Evolutionary conservation across 2,797 vertebrate genomes (phyloP).

Genomic region (Chiloscyllium punctatum): DNA sequence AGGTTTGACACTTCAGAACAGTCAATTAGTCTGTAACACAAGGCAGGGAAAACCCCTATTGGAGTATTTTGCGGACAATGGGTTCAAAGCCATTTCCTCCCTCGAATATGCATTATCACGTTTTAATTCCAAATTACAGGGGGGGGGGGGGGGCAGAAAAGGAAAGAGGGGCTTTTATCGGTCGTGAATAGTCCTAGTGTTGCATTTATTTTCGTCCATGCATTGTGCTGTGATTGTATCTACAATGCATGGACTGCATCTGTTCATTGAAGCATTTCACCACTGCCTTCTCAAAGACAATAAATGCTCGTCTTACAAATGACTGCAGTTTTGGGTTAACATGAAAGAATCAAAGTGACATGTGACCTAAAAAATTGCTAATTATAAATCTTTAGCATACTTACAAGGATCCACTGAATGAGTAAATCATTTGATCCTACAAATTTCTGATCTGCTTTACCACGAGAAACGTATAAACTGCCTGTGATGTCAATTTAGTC

Average conservation of each 20-base stretch:
- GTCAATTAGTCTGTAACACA: neutral
- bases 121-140: neutral
- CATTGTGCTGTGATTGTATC: neutral
- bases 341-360: neutral
- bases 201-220: neutral
- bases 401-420: neutral
- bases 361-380: neutral
- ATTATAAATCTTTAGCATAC: neutral
- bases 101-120: neutral
- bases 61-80: neutral
- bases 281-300: neutral
- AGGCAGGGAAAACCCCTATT: neutral
- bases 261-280: neutral
- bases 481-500: neutral
- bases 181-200: too few relatives aligned
- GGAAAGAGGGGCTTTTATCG: neutral
- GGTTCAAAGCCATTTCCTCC: neutral
- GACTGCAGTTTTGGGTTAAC: neutral
- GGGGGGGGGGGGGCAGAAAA: neutral
- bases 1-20: neutral
- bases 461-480: neutral
- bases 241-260: neutral
- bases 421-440: neutral
- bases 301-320: neutral
- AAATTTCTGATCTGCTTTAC: too few relatives aligned